phyloP scores from a whole-genome alignment of 2,113 vertebrate genomes.

The Xyliphius kryptos region DNA sequence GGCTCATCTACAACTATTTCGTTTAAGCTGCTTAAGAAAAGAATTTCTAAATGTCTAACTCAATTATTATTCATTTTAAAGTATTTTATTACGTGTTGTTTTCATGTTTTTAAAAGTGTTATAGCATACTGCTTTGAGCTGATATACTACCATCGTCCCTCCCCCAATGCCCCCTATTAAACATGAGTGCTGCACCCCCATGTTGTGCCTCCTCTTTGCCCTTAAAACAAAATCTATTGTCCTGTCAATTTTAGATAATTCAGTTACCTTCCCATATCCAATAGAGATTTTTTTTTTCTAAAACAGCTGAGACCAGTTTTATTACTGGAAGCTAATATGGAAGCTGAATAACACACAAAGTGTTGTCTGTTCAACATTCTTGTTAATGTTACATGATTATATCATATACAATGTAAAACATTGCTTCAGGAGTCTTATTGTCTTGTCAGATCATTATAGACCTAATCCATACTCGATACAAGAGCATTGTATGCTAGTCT shows the following conservation, averaged over 20 bases:
- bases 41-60: neutral
- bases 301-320: neutral
- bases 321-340: neutral
- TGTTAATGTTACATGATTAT: neutral
- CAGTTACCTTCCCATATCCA: neutral
- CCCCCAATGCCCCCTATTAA: conserved; percentile 16
- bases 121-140: conserved; percentile 6
- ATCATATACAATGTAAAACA: neutral
- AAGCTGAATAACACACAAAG: neutral
- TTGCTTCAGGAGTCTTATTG: neutral
- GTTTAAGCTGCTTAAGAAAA: neutral
- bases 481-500: conserved; percentile 4
- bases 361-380: neutral
- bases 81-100: neutral
- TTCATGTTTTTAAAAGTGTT: conserved; percentile 12
- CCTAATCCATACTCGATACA: neutral
- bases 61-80: neutral
- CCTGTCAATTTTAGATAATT: conserved; percentile 22
- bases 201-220: conserved; percentile 1
- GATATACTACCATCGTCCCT: conserved; percentile 10
- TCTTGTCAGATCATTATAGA: neutral
- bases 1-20: conserved; percentile 25
- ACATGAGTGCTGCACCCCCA: conserved; percentile 10
- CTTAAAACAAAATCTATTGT: conserved; percentile 24
- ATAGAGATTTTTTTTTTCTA: conserved; percentile 5